Evolutionary conservation across 2,797 vertebrate species (phyloP).

Genomic region (Pristis pectinata): DNA sequence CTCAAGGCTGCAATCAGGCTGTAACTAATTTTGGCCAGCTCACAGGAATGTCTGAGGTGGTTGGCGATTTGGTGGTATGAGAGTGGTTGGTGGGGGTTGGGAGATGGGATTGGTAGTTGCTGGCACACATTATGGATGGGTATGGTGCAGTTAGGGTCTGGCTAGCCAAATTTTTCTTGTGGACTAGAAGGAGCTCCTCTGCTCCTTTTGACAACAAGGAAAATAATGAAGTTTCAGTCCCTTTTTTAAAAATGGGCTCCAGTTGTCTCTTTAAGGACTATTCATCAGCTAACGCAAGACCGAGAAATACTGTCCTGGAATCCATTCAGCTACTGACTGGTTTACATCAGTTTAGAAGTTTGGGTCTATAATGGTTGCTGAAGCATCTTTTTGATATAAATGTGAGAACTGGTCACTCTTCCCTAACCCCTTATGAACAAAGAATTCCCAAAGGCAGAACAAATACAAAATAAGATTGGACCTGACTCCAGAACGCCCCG

Average conservation of each 20-base stretch:
- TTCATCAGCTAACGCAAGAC: not conserved
- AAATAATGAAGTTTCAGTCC: not conserved
- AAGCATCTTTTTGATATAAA: not conserved
- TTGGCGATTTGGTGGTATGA: not conserved
- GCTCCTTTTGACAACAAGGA: not conserved
- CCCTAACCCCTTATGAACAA: too few relatives aligned
- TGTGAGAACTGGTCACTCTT: not conserved
- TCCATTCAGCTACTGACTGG: not conserved
- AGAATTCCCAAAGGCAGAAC: not conserved
- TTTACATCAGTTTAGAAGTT: not conserved
- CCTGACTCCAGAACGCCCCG: not conserved
- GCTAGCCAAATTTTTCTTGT: not conserved
- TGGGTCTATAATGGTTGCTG: not conserved
- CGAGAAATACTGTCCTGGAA: not conserved
- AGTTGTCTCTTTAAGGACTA: not conserved
- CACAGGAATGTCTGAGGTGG: not conserved
- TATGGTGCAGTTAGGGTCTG: not conserved
- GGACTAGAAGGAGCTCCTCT: not conserved
- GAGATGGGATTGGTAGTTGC: not conserved
- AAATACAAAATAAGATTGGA: not conserved
- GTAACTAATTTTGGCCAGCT: not conserved
- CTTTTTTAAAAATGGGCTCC: not conserved
- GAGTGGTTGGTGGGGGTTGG: too few relatives aligned
- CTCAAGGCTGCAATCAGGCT: not conserved
- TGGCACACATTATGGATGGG: too few relatives aligned